Conservation (phyloP, 2,113 vertebrate species). For the Pseudorhombus dupliciocellatus region DNA sequence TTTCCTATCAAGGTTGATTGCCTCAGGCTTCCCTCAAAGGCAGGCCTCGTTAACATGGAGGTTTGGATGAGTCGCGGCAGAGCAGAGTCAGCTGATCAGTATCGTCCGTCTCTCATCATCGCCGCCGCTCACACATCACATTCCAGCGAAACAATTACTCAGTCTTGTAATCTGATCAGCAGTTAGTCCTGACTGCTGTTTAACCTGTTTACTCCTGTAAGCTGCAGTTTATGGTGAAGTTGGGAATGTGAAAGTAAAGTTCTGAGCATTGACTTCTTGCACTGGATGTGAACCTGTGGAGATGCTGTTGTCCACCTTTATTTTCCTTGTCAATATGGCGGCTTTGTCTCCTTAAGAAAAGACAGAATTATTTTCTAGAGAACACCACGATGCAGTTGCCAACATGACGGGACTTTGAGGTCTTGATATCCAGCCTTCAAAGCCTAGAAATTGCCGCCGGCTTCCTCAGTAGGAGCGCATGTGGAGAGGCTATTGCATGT, state of each 20-base stretch:
- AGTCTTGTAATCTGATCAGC: constrained; percentile 11
- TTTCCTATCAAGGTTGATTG: constrained; percentile 18
- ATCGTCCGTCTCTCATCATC: constrained; percentile 22
- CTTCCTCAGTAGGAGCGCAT: constrained; percentile 6
- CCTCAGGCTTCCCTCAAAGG: constrained; percentile 36
- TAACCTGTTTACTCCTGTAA: background rate
- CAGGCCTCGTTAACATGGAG: constrained; percentile 33
- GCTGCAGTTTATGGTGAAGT: constrained; percentile 8
- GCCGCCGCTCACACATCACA: constrained; percentile 5
- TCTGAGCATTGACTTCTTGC: constrained; percentile 9
- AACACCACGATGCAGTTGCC: constrained; percentile 10
- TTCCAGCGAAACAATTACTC: constrained; percentile 12
- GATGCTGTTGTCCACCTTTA: background rate
- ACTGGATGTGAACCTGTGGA: constrained; percentile 12
- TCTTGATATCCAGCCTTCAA: constrained; percentile 36
- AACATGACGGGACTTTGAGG: constrained; percentile 27
- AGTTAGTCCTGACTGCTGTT: background rate
- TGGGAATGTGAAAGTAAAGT: too few species aligned
- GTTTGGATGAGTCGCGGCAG: constrained; percentile 37
- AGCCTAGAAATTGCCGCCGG: constrained; percentile 18
- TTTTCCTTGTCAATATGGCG: background rate
- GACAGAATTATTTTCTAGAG: constrained; percentile 16
- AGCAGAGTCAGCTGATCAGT: constrained; percentile 30
- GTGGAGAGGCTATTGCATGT: constrained; percentile 17
- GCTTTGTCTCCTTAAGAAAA: background rate